Base-by-base conservation (phyloP, 2,888 invertebrate genomes). In the Spilarctia lutea region DNA sequence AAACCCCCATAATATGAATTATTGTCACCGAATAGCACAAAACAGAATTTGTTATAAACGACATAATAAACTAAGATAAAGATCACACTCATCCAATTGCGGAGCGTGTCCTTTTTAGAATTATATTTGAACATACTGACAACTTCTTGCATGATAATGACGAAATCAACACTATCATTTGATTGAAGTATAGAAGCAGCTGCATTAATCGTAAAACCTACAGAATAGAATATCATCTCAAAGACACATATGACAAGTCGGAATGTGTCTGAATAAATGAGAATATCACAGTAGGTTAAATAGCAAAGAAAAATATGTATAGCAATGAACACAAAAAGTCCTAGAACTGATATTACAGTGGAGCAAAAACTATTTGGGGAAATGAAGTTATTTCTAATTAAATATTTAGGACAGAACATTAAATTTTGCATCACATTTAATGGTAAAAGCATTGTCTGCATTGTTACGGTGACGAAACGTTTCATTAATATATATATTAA, bases 381-480 rank as follows among this genome's bases (percentile, higher is more conserved):
- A 10, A 76, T 70, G 16, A 20, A 63, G 20, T 76, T 65, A 52
- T 78, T 60, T 16, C 24, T 65, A 8, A 76, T 72, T 8, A 8
- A 7, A 67, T 72, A 78, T 45, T 75, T 75, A 0, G 78, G 72
- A 45, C 52, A 71, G 10, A 75, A 65, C 0, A 27, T 11, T 0
- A 78, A 1, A 1, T 33, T 52, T 39, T 76, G 76, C 6, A 74
- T 60, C 0, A 74, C n/a, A 68, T 76, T 72, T 8, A 78, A 42
- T 33, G 78, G 78, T 1, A 33, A 3, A 63, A 76, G 66, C 42
- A 76, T 74, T 8, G 52, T 42, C 63, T 78, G 71, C 6, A 75
- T 13, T 20, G 72, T 73, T 48, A 65, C 39, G 1, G 63, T 60
- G 11, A 78, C 20, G 20, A 42, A 18, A n/a, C 72, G 67, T 16